These are phyloP conservation scores for Stenurella melanura DNA, from an alignment of 2,888 invertebrate genomes.

Conservation along the genomic window DNA sequence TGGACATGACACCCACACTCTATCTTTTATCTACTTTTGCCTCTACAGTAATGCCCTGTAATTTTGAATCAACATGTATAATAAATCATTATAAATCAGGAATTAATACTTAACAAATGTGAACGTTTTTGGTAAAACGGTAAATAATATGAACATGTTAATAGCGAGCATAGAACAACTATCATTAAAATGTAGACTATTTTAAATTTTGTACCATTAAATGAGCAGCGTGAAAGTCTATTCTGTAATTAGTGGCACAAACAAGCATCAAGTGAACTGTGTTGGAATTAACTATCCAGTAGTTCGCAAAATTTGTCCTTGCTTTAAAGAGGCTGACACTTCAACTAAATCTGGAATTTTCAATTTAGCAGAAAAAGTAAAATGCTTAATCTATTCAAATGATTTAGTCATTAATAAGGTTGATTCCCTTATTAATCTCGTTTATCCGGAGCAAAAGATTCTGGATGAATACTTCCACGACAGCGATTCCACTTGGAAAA, in stretches of 20 bases:
- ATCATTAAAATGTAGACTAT: too few relatives aligned
- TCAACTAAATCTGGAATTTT: background rate
- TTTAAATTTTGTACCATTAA: too few relatives aligned
- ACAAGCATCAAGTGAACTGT: background rate
- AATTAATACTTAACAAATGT: too few relatives aligned
- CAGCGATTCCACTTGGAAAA: slow-evolving; percentile 51
- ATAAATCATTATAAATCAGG: too few relatives aligned
- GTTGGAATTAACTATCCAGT: background rate
- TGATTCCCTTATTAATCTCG: slow-evolving; percentile 60
- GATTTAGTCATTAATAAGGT: slow-evolving; percentile 62
- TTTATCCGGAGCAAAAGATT: slow-evolving; percentile 52
- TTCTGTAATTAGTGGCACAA: background rate
- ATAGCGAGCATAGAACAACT: too few relatives aligned
- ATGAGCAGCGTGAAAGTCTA: too few relatives aligned
- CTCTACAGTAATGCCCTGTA: too few relatives aligned
- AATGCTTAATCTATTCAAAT: slow-evolving; percentile 53
- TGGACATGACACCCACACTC: too few relatives aligned
- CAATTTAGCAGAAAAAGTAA: slow-evolving; percentile 37
- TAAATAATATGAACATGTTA: too few relatives aligned
- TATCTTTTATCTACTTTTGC: too few relatives aligned
- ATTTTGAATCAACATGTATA: too few relatives aligned
- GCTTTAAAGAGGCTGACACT: slow-evolving; percentile 9
- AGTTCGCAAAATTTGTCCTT: background rate
- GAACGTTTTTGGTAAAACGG: too few relatives aligned
- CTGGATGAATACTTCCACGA: slow-evolving; percentile 52